Evolutionary conservation across 2,888 invertebrate genomes (phyloP), one percentile per base, ranked within the genome.

Genomic region (Ormyrus rosae): DNA sequence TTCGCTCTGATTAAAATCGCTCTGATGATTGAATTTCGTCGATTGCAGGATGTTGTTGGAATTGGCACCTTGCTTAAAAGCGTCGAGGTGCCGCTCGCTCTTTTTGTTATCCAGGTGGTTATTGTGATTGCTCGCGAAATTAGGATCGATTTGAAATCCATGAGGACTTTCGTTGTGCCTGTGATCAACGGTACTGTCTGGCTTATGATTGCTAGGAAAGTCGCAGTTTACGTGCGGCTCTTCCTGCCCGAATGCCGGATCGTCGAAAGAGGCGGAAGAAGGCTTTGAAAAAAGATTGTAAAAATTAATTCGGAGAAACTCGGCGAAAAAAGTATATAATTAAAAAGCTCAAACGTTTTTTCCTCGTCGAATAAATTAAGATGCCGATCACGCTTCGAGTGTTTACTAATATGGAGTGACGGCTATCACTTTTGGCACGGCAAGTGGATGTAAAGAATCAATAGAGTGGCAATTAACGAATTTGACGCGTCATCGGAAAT

Each of bases 91-190:
- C 13, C 73, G 60, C 34, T 81, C 78, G 34, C 55, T 79, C 67
- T 81, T 81, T 11, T 80, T 78, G 13, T 13, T 53, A 6, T 70
- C 75, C 5, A 58, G n/a, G 0, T 58, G 60, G 19, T 56, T 64
- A 4, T 9, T 70, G n/a, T 76, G 79, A n/a, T 60, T 58, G 0
- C 65, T 19, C 6, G 53, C 55, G 5, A 73, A 76, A 65, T 81
- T 81, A 34, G 82, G 78, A 75, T 81, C 81, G 48, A 81, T 78
- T 46, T 70, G 72, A 63, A 82, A 82, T 8, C 81, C 82, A 9
- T 82, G 81, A 4, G 82, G 81, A 10, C 69, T 74, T 2, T 73
- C 71, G 10, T 68, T 74, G 1, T 7, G 11, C 0, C n/a, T 53
- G 9, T 70, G 76, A n/a, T 45, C 65, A n/a, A 77, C 63, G 6